These are phyloP conservation scores for Scortum barcoo DNA, from an alignment of 2,113 vertebrate species.

Conservation along the genomic window DNA sequence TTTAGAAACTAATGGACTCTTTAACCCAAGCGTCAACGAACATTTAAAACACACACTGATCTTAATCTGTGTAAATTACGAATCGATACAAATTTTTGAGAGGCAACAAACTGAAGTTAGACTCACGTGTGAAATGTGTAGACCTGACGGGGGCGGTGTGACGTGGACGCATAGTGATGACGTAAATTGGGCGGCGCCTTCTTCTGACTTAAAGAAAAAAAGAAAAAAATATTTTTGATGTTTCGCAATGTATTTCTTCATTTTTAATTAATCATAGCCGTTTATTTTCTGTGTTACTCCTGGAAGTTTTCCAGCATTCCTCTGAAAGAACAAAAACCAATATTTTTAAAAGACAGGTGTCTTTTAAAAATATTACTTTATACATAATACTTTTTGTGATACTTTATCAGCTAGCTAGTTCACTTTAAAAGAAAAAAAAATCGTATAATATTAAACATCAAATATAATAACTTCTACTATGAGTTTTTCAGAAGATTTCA, in stretches of 20 bases:
- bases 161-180: slow-evolving; percentile 63
- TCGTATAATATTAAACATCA: too few species aligned
- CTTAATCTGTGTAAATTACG: neutral
- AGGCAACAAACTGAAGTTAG: neutral
- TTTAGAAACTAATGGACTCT: neutral
- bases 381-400: too few species aligned
- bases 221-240: too few species aligned
- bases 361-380: too few species aligned
- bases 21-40: neutral
- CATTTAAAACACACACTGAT: rapidly evolving
- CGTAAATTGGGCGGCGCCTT: neutral
- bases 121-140: slow-evolving; percentile 62
- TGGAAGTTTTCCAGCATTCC: neutral
- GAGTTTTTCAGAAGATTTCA: too few species aligned
- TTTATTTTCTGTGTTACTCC: too few species aligned
- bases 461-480: neutral
- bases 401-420: too few species aligned
- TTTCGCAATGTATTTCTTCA: neutral
- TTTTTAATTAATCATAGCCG: too few species aligned
- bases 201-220: too few species aligned
- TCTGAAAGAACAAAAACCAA: neutral
- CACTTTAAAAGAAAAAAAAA: neutral
- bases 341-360: too few species aligned
- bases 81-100: neutral
- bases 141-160: neutral